phyloP scores from a whole-genome alignment of 2,888 invertebrate species.

The Philaethria dido region DNA sequence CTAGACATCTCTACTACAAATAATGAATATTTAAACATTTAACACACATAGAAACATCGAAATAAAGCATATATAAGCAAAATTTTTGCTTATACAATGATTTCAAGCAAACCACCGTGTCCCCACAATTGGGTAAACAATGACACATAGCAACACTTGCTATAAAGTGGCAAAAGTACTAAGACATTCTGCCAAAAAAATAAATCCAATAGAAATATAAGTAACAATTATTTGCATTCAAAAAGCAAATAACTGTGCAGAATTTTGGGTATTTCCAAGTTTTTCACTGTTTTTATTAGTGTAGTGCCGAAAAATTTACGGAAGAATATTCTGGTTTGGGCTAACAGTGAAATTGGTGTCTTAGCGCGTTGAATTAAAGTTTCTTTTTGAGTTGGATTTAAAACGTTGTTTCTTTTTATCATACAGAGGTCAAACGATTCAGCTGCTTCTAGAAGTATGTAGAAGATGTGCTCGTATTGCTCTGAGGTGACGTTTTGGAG shows the following conservation, averaged over 20 bases:
- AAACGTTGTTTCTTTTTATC: slow-evolving; percentile 88
- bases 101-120: not conserved
- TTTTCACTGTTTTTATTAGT: slow-evolving; percentile 81
- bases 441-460: slow-evolving; percentile 88
- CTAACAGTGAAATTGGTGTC: slow-evolving; percentile 86
- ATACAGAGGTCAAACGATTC: slow-evolving; percentile 91
- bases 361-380: slow-evolving; percentile 86
- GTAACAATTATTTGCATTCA: slow-evolving; percentile 81
- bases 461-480: slow-evolving; percentile 82
- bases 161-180: slow-evolving; percentile 45
- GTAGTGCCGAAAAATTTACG: slow-evolving; percentile 83
- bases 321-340: slow-evolving; percentile 85
- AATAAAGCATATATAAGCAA: not conserved
- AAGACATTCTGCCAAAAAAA: slow-evolving; percentile 49
- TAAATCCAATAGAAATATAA: slow-evolving; percentile 43
- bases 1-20: not conserved
- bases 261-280: slow-evolving; percentile 86
- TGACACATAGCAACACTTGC: slow-evolving; percentile 28
- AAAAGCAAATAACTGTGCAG: slow-evolving; percentile 88
- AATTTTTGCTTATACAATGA: slow-evolving; percentile 7
- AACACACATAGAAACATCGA: not conserved
- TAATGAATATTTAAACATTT: not conserved
- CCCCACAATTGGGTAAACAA: slow-evolving; percentile 17
- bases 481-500: slow-evolving; percentile 86
- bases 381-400: slow-evolving; percentile 87